Percentiles rank a stretch among this genome's conserved stretches.
Evolutionary conservation across 2,797 vertebrate species (phyloP).

Genomic region (Australoheros facetus): DNA sequence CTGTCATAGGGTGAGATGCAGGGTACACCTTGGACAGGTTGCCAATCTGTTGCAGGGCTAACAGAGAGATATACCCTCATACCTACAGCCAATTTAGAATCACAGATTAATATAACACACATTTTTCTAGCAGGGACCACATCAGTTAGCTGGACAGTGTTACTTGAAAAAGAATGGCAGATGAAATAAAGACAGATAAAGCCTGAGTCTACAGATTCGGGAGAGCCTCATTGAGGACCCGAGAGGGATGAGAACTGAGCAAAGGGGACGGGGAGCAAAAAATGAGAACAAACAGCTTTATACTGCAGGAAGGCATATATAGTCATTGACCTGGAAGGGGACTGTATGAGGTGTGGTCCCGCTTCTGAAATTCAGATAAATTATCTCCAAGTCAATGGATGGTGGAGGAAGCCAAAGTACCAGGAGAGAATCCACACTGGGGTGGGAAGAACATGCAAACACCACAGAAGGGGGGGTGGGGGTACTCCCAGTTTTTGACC

Average conservation of each 20-base stretch:
- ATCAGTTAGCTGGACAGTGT: too few relatives aligned
- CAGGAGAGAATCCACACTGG: not conserved
- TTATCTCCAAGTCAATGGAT: too few relatives aligned
- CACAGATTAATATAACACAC: not conserved
- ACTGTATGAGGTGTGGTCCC: too few relatives aligned
- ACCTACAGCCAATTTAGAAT: not conserved
- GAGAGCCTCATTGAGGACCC: not conserved
- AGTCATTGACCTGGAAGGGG: not conserved
- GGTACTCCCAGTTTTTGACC: too few relatives aligned
- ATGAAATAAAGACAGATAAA: too few relatives aligned
- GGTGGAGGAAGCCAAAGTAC: not conserved
- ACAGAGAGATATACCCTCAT: not conserved
- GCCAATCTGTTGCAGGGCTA: not conserved
- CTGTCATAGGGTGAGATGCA: not conserved
- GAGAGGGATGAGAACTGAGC: not conserved
- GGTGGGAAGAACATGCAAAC: fast-evolving
- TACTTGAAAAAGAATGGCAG: too few relatives aligned
- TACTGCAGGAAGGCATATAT: not conserved
- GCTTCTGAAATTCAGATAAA: too few relatives aligned
- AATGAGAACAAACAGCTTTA: not conserved
- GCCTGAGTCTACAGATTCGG: not conserved
- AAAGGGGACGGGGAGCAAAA: not conserved
- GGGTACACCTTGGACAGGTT: not conserved
- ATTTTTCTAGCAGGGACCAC: not conserved
- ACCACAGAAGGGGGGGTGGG: not conserved